phyloP scores from a whole-genome alignment of 2,797 vertebrate species.

The Manis crassicaudata region DNA sequence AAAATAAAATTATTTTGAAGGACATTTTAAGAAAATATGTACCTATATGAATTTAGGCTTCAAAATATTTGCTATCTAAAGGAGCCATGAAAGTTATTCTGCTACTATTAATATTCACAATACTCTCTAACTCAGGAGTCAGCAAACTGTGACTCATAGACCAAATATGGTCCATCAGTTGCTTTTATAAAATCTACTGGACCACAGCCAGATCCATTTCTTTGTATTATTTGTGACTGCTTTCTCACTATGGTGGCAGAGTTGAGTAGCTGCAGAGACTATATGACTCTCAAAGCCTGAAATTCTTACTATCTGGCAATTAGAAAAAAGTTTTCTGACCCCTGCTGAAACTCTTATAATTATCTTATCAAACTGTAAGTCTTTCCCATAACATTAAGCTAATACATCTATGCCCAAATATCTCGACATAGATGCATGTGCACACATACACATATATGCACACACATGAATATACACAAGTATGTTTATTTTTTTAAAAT shows the following conservation, averaged over 20 bases:
- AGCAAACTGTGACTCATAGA: neutral
- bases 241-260: neutral
- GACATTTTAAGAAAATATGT: neutral
- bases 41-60: neutral
- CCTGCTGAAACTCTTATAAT: neutral
- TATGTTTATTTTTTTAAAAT: neutral
- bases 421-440: neutral
- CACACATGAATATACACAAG: neutral
- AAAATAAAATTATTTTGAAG: constrained; percentile 19
- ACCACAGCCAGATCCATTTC: neutral
- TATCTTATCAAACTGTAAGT: neutral
- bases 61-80: neutral
- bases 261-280: neutral
- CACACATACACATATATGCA: neutral
- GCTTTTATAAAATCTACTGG: neutral
- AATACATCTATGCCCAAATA: neutral
- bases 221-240: neutral
- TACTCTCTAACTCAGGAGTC: neutral
- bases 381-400: neutral
- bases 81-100: neutral
- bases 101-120: neutral
- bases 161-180: neutral
- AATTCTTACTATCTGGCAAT: neutral
- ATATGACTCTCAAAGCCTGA: neutral
- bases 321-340: neutral